These are phyloP conservation scores for Prunella himalayana DNA, from an alignment of 2,113 vertebrate species.

Conservation along the genomic window DNA sequence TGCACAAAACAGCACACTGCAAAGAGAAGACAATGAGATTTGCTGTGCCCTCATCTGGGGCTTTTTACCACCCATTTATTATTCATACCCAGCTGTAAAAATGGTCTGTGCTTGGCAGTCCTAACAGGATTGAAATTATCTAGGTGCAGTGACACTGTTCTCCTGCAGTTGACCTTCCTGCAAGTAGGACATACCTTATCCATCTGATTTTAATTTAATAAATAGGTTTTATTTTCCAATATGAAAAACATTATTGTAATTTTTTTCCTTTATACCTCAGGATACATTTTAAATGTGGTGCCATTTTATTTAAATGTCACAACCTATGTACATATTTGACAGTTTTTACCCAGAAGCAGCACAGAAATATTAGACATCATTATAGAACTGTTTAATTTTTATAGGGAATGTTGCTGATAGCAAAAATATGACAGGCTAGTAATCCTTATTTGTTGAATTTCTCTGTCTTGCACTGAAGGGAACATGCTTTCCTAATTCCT, in stretches of 20 bases:
- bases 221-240: background rate
- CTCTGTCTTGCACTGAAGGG: background rate
- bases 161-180: background rate
- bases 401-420: background rate
- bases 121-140: background rate
- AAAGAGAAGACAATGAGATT: background rate
- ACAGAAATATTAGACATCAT: background rate
- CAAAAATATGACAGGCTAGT: background rate
- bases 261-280: background rate
- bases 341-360: background rate
- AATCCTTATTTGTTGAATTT: background rate
- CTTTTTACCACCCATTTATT: slow-evolving; percentile 1
- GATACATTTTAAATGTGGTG: background rate
- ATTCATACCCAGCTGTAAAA: background rate
- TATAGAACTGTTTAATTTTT: background rate
- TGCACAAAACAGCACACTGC: background rate
- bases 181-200: background rate
- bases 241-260: background rate
- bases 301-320: background rate
- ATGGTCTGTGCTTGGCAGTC: background rate
- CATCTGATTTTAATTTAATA: background rate
- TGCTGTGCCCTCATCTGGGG: background rate
- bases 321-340: background rate
- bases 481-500: background rate
- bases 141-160: background rate